Base-by-base conservation (phyloP, 2,888 invertebrate genomes). In the Alcis repandata region DNA sequence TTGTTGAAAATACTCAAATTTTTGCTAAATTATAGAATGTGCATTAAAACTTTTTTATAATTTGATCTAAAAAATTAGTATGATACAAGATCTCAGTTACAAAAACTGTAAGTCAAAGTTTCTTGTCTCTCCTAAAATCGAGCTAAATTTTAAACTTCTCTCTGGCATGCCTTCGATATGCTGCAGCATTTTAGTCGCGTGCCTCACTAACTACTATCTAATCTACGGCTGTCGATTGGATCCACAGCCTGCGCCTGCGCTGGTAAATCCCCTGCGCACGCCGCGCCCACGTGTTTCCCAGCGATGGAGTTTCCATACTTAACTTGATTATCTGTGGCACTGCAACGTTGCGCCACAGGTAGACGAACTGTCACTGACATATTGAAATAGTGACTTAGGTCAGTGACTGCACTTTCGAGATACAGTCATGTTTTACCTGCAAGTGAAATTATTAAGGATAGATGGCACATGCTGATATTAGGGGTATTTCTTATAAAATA, bases 241-340 rank as follows among this genome's bases (percentile, higher is more conserved):
- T 27, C 27, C 27, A 27, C 27, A 27, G n/a, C n/a, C 27, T 27
- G 22, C 32, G 9, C 8, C 17, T 32, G 48, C 48, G 48, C 15
- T 49, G 52, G 61, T 56, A 62, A 62, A 58, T 52, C 52, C 62
- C 63, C 51, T 20, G 36, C 52, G 43, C 22, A 17, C 3, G 32
- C 32, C 13, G 15, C 32, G 48, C 4, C 15, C 22, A 7, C 43
- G 51, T 56, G 41, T 45, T 57, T 45, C 43, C 51, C 13, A 13
- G n/a, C 19, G 27, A 13, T 51, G 45, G 36, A 38, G 20, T 15
- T 46, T 46, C 46, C 20, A 22, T 22, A n/a, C 1, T n/a, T 11
- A n/a, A 8, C 22, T 22, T 20, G 2, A 13, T 9, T 8, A 9
- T 4, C 19, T 2, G 6, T 11, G 11, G 43, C 17, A 17, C 6